These are phyloP conservation scores for Silurus lanzhouensis DNA, from an alignment of 2,797 vertebrate species.

Conservation along the genomic window DNA sequence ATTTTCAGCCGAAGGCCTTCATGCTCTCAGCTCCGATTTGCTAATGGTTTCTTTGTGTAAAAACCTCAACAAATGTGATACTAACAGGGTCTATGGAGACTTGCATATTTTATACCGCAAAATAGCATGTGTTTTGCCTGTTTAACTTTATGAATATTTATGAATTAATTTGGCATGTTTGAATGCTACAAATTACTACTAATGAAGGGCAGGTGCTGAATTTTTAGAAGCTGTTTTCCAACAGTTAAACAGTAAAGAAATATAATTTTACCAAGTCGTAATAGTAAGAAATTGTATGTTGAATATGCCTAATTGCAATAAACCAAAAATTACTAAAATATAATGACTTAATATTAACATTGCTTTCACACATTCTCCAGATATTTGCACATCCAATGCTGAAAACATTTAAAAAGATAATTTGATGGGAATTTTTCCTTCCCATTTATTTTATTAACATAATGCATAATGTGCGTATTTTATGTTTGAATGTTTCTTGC, in stretches of 20 bases:
- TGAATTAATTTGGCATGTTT: background rate
- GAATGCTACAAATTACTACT: background rate
- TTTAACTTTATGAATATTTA: slow-evolving; percentile 6
- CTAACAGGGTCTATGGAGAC: background rate
- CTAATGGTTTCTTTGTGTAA: slow-evolving; percentile 2
- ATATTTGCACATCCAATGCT: slow-evolving; percentile 7
- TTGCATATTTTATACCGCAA: background rate
- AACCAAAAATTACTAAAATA: background rate
- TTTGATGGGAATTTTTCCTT: background rate
- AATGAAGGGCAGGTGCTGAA: background rate
- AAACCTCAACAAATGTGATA: background rate
- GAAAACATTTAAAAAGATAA: slow-evolving; percentile 1
- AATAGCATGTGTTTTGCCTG: slow-evolving; percentile 1
- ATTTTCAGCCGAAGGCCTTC: slow-evolving; percentile 31
- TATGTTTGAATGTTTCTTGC: background rate
- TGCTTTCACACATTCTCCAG: background rate
- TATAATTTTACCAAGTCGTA: background rate
- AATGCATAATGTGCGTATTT: background rate
- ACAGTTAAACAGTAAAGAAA: background rate
- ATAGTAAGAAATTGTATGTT: background rate
- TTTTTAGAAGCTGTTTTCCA: background rate
- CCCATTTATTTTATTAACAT: slow-evolving; percentile 10
- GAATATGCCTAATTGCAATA: slow-evolving; percentile 14
- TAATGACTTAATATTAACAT: slow-evolving; percentile 6
- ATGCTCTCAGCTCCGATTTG: background rate